Conservation (phyloP, 2,888 invertebrate genomes). For the Petrolisthes cinctipes region DNA sequence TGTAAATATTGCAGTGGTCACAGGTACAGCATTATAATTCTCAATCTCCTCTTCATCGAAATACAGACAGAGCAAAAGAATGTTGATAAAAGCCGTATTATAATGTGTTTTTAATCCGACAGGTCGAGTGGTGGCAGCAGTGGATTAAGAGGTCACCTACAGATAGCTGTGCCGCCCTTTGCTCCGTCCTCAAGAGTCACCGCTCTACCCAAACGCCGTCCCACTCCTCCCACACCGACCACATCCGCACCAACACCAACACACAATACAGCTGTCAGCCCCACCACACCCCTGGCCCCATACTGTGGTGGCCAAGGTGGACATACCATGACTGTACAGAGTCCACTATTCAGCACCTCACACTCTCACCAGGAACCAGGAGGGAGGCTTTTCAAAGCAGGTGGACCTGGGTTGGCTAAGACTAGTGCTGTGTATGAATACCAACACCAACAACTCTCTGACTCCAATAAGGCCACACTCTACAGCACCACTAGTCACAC, state of each 20-base stretch:
- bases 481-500: slow-evolving; percentile 40
- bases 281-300: background rate
- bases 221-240: slow-evolving; percentile 22
- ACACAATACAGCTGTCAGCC: background rate
- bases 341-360: slow-evolving; percentile 14
- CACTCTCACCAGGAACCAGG: background rate
- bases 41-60: too few relatives aligned
- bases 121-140: slow-evolving; percentile 31
- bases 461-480: slow-evolving; percentile 38
- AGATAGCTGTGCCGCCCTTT: slow-evolving; percentile 56
- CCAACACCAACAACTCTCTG: background rate
- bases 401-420: slow-evolving; percentile 20
- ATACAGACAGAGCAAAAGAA: too few relatives aligned
- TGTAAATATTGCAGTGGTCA: too few relatives aligned
- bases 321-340: slow-evolving; percentile 38
- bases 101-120: background rate
- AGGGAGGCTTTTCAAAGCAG: slow-evolving; percentile 9
- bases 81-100: background rate
- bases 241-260: slow-evolving; percentile 13
- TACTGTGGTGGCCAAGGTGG: slow-evolving; percentile 9
- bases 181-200: slow-evolving; percentile 45
- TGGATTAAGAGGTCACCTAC: slow-evolving; percentile 48
- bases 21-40: too few relatives aligned
- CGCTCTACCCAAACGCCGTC: slow-evolving; percentile 53
- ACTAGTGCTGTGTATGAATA: background rate